These are phyloP conservation scores for Carassius gibelio DNA, from an alignment of 2,113 vertebrate species.

Conservation along the genomic window DNA sequence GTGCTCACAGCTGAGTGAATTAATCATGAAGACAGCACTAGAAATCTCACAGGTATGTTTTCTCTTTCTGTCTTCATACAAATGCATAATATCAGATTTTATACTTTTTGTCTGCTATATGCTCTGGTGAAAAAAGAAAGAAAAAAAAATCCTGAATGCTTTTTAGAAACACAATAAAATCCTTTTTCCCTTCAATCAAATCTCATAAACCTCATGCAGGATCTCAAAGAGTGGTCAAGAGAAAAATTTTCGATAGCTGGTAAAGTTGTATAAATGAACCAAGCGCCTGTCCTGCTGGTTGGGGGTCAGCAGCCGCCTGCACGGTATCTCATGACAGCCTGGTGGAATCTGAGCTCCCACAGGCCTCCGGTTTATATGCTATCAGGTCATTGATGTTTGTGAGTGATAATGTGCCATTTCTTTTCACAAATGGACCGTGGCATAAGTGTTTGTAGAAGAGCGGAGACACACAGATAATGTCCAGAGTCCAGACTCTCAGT, in stretches of 20 bases:
- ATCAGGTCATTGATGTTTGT: constrained; percentile 57
- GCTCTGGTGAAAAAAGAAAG: background rate
- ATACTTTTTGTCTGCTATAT: background rate
- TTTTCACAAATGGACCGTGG: constrained; percentile 44
- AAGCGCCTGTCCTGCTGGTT: constrained; percentile 53
- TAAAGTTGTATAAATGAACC: constrained; percentile 31
- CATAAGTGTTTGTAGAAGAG: constrained; percentile 14
- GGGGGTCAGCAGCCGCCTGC: constrained; percentile 63
- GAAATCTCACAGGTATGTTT: constrained; percentile 72
- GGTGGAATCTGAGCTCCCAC: constrained; percentile 70
- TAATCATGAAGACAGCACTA: constrained; percentile 76
- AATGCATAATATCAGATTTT: background rate
- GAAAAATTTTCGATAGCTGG: background rate
- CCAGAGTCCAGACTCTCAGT: constrained; percentile 2
- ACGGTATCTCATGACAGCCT: constrained; percentile 71
- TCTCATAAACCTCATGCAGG: background rate
- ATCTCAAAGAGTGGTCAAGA: background rate
- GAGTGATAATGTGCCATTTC: constrained; percentile 64
- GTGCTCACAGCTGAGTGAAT: constrained; percentile 74
- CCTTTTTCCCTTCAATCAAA: background rate
- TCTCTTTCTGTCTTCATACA: constrained; percentile 58
- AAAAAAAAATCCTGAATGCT: background rate
- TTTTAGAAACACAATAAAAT: background rate
- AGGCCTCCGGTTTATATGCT: constrained; percentile 49
- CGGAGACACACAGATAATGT: constrained; percentile 34